phyloP scores from a whole-genome alignment of 2,797 vertebrate genomes.

The Xiphorhynchus erythropygius region DNA sequence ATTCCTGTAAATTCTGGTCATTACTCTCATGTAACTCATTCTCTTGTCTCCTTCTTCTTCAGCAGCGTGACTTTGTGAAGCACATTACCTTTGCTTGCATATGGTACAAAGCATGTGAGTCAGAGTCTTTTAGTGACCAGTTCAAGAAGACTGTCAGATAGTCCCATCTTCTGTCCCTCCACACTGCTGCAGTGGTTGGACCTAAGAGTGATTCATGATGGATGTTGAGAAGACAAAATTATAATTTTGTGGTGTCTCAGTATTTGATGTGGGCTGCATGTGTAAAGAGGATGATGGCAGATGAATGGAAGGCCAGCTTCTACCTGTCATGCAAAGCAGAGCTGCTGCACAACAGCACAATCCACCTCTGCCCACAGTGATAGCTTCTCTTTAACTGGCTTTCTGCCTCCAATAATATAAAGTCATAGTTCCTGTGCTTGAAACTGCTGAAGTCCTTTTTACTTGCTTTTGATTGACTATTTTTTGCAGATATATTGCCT shows the following conservation, averaged over 20 bases:
- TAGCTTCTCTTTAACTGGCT: not conserved
- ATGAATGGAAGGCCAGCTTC: not conserved
- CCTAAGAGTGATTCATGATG: not conserved
- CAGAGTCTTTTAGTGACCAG: not conserved
- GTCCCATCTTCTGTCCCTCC: not conserved
- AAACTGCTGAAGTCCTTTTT: not conserved
- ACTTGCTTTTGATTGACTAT: not conserved
- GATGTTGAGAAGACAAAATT: not conserved
- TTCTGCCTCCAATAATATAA: not conserved
- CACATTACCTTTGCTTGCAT: not conserved
- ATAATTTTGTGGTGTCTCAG: not conserved
- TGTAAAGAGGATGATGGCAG: not conserved
- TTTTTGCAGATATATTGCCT: not conserved
- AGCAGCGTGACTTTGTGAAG: not conserved
- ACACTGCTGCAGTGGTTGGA: not conserved
- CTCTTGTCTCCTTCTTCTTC: not conserved
- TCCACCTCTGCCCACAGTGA: not conserved
- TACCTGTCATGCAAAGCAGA: fast-evolving
- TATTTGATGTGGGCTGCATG: not conserved
- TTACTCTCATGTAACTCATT: not conserved
- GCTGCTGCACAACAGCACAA: not conserved
- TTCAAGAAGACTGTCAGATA: not conserved
- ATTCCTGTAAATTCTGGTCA: not conserved
- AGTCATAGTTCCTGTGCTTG: fast-evolving
- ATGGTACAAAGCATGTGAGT: not conserved